Evolutionary conservation across 2,113 vertebrate species (phyloP), one percentile per base, ranked within the genome.

Genomic region (Astur gentilis): DNA sequence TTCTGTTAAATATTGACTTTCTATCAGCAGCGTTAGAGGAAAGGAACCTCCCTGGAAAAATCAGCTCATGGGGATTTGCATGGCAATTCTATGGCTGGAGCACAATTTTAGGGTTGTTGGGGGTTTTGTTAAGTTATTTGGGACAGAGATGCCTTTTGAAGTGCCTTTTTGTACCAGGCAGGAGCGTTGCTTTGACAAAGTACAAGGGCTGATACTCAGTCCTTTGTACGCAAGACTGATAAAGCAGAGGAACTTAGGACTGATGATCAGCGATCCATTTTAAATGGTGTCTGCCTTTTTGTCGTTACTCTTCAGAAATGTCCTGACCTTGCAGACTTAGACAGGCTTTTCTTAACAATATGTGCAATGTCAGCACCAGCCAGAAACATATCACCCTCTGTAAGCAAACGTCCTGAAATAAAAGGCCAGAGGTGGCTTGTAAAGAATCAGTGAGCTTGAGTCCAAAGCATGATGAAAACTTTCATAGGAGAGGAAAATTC

Each of bases 381-480:
- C 44, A 88, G 72, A 92, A 93, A 57, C 90, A 17, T 85, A 98
- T 97, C 96, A 97, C 94, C 98, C 98, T 55, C 96, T 96, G 29
- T 98, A 99, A 31, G 98, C 97, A 91, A 98, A 98, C 6, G 98
- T 96, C 42, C 97, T 98, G 9, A 98, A 98, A 79, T 98, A 98
- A 96, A 98, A 98, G 70, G 98, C 97, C 71, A 98, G 88, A 16
- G 98, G 97, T 55, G 98, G 32, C 70, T 91, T 97, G 34, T 98
- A 96, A 87, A 98, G 31, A 12, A 92, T 97, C 40, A 97, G 27
- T 3, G 92, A 92, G 13, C 95, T 97, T 6, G 96, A 82, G 72
- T 97, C 96, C 66, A 98, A 98, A 31, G 93, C 97, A 54, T 96
- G 95, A 86, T 98, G 97, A 94, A 99, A 99, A 84, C 98, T 98